These are phyloP conservation scores for Thamnophis sirtalis DNA, from an alignment of 2,113 vertebrate genomes.

Conservation along the genomic window DNA sequence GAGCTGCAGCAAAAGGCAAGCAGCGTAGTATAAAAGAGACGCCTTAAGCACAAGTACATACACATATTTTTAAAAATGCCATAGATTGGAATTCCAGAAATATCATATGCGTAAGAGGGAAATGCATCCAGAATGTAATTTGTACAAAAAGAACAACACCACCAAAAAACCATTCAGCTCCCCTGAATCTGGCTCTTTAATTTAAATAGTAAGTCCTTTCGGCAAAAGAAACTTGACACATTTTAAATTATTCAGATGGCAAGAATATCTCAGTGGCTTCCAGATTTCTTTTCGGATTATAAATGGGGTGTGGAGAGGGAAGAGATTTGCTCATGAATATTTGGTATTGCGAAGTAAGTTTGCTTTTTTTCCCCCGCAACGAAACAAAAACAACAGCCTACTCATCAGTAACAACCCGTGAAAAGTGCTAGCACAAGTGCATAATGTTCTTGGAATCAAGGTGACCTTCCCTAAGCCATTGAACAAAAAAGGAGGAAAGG, in stretches of 20 bases:
- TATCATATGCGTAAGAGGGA: background rate
- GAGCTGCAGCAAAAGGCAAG: background rate
- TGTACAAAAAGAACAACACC: background rate
- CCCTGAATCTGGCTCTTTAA: background rate
- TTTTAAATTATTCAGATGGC: conserved; percentile 24
- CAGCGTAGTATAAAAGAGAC: background rate
- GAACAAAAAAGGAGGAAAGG: background rate
- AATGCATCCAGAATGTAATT: background rate
- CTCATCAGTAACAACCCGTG: background rate
- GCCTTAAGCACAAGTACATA: background rate
- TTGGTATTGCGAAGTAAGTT: background rate
- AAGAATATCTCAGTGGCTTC: background rate
- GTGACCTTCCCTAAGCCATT: background rate
- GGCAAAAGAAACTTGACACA: background rate
- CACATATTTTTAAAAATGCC: background rate
- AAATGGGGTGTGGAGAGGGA: background rate
- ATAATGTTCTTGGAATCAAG: background rate
- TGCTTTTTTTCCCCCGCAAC: background rate
- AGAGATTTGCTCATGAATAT: background rate
- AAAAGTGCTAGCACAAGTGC: background rate
- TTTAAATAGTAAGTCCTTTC: conserved; percentile 3
- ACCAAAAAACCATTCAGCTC: background rate
- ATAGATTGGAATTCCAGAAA: background rate
- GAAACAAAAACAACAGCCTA: background rate
- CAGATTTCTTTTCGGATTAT: conserved; percentile 19